Evolutionary conservation across 2,113 vertebrate species (phyloP), one percentile per base, ranked within the genome.

Genomic region (Solenodon paradoxus): DNA sequence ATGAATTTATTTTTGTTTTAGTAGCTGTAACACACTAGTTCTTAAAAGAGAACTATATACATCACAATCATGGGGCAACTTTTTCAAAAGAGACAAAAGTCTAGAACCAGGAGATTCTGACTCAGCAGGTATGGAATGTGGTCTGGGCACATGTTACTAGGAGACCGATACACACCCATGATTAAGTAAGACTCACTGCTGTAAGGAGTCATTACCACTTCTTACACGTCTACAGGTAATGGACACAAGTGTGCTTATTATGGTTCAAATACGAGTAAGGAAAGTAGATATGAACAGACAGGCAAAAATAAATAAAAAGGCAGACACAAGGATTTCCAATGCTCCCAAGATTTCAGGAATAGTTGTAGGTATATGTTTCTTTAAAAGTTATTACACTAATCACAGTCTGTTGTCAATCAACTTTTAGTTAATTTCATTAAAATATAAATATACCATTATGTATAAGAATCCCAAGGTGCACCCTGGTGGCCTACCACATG

Each of bases 51-150:
- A 4, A 94, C 16, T 64, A 30, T 38, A 94, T 2, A 87, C 40
- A 57, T 8, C 13, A 68, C 5, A 74, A 79, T 71, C 40, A 63
- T 9, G 8, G 42, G 40, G 32, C 51, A 80, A 45, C 15, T 95
- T 84, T 95, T 94, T 30, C 20, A 74, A 86, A 95, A 96, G 30
- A 68, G n/a, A 59, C 86, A 92, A 91, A 92, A 88, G 71, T 40
- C 53, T 45, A 92, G 20, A 78, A 51, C 11, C 75, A 92, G 38
- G 51, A 79, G 68, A 93, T 57, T 79, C 83, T 96, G 83, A 92
- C 45, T 80, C 30, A 6, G 49, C 9, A 64, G 17, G 32, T 94
- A 49, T 93, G 83, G 51, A 94, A 94, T 90, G 93, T 81, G 77
- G 59, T 53, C 24, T 71, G 69, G 40, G 84, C 53, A 83, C 83